Evolutionary conservation across 2,797 vertebrate genomes (phyloP).

Genomic region (Morelia viridis): DNA sequence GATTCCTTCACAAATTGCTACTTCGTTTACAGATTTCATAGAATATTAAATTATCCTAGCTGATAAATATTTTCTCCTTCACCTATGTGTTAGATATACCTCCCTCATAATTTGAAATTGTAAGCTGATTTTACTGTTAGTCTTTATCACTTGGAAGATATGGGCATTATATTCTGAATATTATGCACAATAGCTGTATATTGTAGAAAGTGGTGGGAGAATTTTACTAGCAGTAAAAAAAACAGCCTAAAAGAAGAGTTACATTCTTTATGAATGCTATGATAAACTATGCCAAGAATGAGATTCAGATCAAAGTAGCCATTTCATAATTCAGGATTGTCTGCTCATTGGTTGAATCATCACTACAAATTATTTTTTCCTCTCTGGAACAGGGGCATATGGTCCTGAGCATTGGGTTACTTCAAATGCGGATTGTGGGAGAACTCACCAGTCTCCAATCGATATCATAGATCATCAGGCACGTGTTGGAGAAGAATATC

Average conservation of each 20-base stretch:
- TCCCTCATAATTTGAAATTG: background rate
- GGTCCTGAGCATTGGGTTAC: slow-evolving; percentile 91
- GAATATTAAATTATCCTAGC: slow-evolving; percentile 34
- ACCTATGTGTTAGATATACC: background rate
- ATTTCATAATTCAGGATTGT: background rate
- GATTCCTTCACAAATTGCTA: slow-evolving; percentile 31
- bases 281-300: background rate
- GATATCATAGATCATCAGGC: slow-evolving; percentile 87
- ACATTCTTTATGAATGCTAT: background rate
- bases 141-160: background rate
- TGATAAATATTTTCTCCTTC: background rate
- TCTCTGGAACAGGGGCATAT: slow-evolving; percentile 79
- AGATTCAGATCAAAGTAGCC: slow-evolving; percentile 7
- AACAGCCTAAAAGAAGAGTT: background rate
- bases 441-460: slow-evolving; percentile 90
- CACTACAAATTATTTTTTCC: slow-evolving; percentile 39
- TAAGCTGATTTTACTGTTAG: background rate
- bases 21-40: slow-evolving; percentile 56
- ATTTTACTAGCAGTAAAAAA: background rate
- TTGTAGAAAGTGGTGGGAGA: background rate
- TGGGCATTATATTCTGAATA: background rate
- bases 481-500: slow-evolving; percentile 84
- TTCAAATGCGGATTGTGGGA: slow-evolving; percentile 85
- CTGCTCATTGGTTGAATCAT: accelerated
- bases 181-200: background rate